These are phyloP conservation scores for Ridgeia piscesae DNA, from an alignment of 1,140 invertebrate species.

Conservation along the genomic window DNA sequence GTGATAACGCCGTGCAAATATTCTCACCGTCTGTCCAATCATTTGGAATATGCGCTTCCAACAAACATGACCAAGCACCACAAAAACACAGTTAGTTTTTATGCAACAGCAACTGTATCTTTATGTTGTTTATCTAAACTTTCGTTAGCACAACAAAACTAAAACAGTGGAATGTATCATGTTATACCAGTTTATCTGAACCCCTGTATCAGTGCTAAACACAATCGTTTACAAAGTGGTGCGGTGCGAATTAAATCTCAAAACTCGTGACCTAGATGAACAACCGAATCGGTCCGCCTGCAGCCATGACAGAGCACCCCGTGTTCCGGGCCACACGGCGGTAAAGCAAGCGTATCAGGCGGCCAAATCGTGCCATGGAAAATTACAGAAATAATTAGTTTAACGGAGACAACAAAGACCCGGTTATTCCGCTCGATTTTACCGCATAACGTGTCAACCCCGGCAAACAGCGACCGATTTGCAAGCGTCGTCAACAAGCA, in stretches of 20 bases:
- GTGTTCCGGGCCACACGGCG: neutral
- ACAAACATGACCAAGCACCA: too few relatives aligned
- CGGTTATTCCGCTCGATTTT: neutral
- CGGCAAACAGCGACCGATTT: neutral
- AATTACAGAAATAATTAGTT: slow-evolving; percentile 7
- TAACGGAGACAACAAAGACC: neutral
- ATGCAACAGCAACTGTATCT: neutral
- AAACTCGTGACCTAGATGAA: neutral
- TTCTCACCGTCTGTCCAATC: neutral
- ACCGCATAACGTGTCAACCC: neutral
- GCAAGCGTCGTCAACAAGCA: neutral
- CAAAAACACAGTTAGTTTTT: neutral
- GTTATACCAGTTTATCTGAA: neutral
- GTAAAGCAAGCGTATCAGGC: neutral
- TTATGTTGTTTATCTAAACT: neutral
- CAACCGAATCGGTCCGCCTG: neutral
- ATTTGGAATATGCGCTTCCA: neutral
- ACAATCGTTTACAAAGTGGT: neutral
- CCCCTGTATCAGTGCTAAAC: neutral
- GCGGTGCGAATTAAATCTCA: neutral
- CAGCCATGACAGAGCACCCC: neutral
- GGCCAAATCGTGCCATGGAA: neutral
- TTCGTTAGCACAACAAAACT: neutral
- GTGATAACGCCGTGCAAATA: neutral
- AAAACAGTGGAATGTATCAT: neutral